Evolutionary conservation across 1,140 invertebrate species (phyloP).

Genomic region (Meloidogyne hapla): DNA sequence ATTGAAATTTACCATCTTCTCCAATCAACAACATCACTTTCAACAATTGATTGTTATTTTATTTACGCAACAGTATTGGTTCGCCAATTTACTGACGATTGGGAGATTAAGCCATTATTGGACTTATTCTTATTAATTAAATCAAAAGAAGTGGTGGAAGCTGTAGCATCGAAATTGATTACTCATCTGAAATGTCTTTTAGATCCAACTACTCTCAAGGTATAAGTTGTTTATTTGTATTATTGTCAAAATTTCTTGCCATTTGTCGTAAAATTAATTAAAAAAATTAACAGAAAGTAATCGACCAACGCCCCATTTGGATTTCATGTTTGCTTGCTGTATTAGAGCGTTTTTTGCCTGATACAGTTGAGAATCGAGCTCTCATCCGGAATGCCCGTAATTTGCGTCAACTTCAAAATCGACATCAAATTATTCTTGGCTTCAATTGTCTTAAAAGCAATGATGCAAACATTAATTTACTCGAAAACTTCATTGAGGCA

Average conservation of each 20-base stretch:
- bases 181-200: slow-evolving; percentile 24
- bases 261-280: neutral
- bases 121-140: slow-evolving; percentile 34
- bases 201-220: slow-evolving; percentile 28
- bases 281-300: slow-evolving; percentile 24
- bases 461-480: slow-evolving; percentile 7
- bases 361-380: neutral
- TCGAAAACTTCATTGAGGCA: slow-evolving; percentile 28
- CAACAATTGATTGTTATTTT: slow-evolving; percentile 31
- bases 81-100: slow-evolving; percentile 24
- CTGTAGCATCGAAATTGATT: slow-evolving; percentile 31
- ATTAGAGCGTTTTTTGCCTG: slow-evolving; percentile 25
- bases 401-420: slow-evolving; percentile 21
- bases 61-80: slow-evolving; percentile 29
- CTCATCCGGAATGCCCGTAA: slow-evolving; percentile 22
- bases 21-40: neutral
- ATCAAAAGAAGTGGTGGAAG: slow-evolving; percentile 18
- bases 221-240: too few relatives aligned
- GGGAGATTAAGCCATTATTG: slow-evolving; percentile 18
- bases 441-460: slow-evolving; percentile 17
- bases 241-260: too few relatives aligned
- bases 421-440: slow-evolving; percentile 30
- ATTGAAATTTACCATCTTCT: slow-evolving; percentile 29
- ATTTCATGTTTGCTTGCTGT: slow-evolving; percentile 30
- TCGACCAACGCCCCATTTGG: slow-evolving; percentile 26